Percentiles rank a stretch among this genome's conserved stretches.
phyloP scores from a whole-genome alignment of 2,113 vertebrate genomes.

The Pterocles orientalis region DNA sequence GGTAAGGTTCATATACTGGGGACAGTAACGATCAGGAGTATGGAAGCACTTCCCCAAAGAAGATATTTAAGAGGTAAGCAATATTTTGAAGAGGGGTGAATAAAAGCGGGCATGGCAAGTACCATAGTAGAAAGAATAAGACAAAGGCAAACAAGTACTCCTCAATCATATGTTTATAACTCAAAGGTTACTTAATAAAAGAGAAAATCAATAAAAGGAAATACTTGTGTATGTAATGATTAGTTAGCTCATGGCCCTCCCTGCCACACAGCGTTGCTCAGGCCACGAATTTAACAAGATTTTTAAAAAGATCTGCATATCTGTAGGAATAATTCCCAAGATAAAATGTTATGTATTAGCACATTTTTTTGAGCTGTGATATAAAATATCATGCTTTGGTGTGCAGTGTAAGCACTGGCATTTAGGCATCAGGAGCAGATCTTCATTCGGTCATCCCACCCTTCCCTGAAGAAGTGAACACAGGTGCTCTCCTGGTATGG shows the following conservation, averaged over 20 bases:
- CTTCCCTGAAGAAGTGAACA: not conserved
- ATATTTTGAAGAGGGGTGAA: not conserved
- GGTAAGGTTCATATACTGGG: not conserved
- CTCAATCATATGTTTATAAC: not conserved
- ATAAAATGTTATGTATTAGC: not conserved
- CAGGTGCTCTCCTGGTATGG: accelerated
- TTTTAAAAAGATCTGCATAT: not conserved
- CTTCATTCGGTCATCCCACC: not conserved
- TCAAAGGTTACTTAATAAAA: not conserved
- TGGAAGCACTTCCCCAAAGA: not conserved
- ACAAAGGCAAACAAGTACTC: not conserved
- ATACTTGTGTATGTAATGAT: not conserved
- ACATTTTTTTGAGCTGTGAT: not conserved
- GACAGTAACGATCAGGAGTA: not conserved
- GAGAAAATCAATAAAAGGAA: not conserved
- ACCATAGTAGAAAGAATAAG: not conserved
- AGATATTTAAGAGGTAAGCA: not conserved
- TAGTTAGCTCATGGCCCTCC: not conserved
- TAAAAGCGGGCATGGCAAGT: not conserved
- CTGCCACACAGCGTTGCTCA: not conserved
- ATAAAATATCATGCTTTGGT: not conserved
- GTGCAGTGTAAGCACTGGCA: not conserved
- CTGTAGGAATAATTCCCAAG: not conserved
- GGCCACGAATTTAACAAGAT: not conserved
- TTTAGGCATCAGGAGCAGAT: not conserved